Base-by-base conservation (phyloP, 2,888 invertebrate genomes). In the Isoperla grammatica region DNA sequence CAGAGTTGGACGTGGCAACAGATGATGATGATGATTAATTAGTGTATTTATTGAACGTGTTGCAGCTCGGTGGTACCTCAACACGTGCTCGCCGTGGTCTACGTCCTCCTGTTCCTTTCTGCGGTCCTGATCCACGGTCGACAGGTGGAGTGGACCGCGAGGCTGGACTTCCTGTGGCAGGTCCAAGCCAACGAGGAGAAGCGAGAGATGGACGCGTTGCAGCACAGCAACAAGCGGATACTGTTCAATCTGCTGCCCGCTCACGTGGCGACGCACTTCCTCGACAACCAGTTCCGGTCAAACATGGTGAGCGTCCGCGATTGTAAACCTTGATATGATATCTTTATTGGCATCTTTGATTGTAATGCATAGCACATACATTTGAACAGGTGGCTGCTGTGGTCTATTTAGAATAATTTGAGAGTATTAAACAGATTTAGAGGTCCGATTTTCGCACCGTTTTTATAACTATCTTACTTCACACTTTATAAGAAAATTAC, bases 181-280 rank as follows among this genome's bases (percentile, higher is more conserved):
- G 49, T 63, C 35, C 67, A 93, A 79, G 93, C 93, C 2, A 83
- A 90, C 56, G 92, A 94, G 71, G 94, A 95, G 76, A 93, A 93
- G 74, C 81, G 87, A 56, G 94, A 93, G 73, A 93, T 95, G 93
- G 90, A 90, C 68, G 90, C 92, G n/a, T 74, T 95, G 64, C 94
- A 89, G 79, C 87, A 88, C 63, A 91, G 90, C 66, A 95, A 94
- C 74, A 84, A 87, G 73, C 80, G 91, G 70, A 93, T 95, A 69
- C 75, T 95, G 58, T 92, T 91, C 77, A 95, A 95, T 76, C 79
- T 95, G 65, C 79, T 95, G 59, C 95, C 95, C 22, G 87, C 91
- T 56, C 94, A 95, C 76, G 94, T 95, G 40, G 94, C 94, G 57
- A 88, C 89, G 40, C 92, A 95, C 76, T 95, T 95, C 74, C 78